These are phyloP conservation scores for Columbina picui DNA, from an alignment of 2,113 vertebrate genomes.

Conservation along the genomic window DNA sequence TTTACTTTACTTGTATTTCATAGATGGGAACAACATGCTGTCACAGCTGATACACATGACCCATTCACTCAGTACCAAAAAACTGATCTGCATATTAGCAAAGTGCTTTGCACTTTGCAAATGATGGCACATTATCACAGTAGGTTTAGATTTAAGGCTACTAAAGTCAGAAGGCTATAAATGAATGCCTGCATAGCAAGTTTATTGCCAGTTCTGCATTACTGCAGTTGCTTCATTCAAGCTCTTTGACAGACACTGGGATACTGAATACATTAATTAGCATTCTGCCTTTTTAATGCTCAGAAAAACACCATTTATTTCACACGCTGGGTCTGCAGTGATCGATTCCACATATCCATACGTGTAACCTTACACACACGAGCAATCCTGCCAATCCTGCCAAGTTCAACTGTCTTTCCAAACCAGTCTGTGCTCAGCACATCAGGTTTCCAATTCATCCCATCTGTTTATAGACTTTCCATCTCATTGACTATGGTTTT, in stretches of 20 bases:
- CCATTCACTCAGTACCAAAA: fast-evolving
- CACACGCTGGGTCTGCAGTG: neutral
- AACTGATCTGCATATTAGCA: neutral
- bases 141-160: neutral
- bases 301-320: neutral
- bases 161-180: neutral
- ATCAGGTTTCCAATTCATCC: neutral
- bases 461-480: neutral
- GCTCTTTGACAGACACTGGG: neutral
- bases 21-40: neutral
- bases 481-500: neutral
- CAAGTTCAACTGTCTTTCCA: neutral
- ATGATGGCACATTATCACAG: fast-evolving
- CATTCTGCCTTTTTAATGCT: neutral
- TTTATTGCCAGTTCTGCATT: neutral
- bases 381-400: neutral
- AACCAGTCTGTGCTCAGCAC: neutral
- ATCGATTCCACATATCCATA: neutral
- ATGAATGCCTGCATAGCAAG: neutral
- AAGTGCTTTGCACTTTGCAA: neutral
- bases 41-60: neutral
- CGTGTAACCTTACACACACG: fast-evolving
- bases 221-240: neutral
- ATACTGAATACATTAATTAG: neutral
- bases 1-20: fast-evolving